Percentiles rank a stretch among this genome's conserved stretches.
These are phyloP conservation scores for Oreocharis arfaki DNA, from an alignment of 2,113 vertebrate genomes.

Conservation along the genomic window DNA sequence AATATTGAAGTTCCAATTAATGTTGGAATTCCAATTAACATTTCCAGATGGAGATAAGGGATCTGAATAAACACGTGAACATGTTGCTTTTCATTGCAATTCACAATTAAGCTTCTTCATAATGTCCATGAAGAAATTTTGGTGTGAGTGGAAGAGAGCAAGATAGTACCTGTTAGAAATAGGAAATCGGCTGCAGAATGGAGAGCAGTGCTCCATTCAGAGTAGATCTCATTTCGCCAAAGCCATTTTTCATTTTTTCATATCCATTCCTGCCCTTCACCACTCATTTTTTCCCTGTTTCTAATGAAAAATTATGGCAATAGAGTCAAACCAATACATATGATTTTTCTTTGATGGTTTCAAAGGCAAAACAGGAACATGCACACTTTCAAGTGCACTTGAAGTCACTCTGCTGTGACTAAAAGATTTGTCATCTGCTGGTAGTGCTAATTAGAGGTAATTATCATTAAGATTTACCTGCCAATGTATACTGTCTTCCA, in stretches of 20 bases:
- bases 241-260: not conserved
- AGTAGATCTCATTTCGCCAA: not conserved
- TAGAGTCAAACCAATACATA: not conserved
- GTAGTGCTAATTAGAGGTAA: slow-evolving; percentile 37
- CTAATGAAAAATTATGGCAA: not conserved
- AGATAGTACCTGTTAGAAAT: not conserved
- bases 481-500: not conserved
- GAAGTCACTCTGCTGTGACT: not conserved
- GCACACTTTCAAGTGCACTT: not conserved
- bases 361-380: not conserved
- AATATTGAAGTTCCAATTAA: not conserved
- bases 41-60: not conserved
- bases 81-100: not conserved
- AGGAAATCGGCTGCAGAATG: not conserved
- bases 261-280: not conserved
- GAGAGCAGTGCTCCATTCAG: not conserved
- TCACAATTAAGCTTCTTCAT: not conserved
- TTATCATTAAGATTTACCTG: slow-evolving; percentile 29
- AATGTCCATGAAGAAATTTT: not conserved
- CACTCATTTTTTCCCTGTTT: not conserved
- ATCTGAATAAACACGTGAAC: not conserved
- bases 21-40: slow-evolving; percentile 4
- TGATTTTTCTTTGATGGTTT: not conserved
- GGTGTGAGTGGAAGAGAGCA: not conserved
- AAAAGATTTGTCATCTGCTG: not conserved